Conservation (phyloP, 2,113 vertebrate genomes). For the Notothenia coriiceps region DNA sequence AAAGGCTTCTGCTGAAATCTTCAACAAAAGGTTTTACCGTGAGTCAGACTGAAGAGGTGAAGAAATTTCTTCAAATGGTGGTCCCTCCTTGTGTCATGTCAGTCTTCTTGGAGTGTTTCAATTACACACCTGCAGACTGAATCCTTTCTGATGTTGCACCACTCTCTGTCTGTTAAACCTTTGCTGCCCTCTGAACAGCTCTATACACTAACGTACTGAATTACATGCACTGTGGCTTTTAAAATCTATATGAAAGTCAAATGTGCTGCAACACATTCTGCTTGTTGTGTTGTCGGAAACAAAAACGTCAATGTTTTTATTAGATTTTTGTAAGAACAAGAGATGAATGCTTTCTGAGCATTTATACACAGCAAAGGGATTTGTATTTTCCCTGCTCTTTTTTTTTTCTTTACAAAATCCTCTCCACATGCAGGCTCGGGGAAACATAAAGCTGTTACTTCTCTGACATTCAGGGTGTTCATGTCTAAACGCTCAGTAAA, state of each 20-base stretch:
- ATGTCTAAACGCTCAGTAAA: slow-evolving; percentile 7
- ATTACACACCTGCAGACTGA: slow-evolving; percentile 45
- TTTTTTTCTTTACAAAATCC: slow-evolving; percentile 2
- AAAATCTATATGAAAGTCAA: background rate
- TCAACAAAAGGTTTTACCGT: background rate
- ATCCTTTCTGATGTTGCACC: slow-evolving; percentile 12
- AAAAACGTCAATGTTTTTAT: background rate
- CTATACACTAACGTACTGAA: background rate
- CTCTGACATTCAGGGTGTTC: slow-evolving; percentile 5
- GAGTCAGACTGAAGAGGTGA: background rate
- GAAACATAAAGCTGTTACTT: background rate
- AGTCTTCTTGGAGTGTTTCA: background rate
- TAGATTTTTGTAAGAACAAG: background rate
- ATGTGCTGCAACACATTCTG: background rate
- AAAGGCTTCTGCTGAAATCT: background rate
- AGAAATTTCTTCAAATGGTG: background rate
- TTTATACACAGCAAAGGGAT: background rate
- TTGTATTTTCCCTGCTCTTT: slow-evolving; percentile 6
- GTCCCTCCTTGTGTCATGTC: background rate
- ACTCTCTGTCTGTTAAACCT: background rate
- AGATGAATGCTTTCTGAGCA: background rate
- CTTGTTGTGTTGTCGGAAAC: background rate
- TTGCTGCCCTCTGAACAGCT: background rate
- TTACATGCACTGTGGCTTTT: background rate
- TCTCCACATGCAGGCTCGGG: background rate